Evolutionary conservation across 2,113 vertebrate genomes (phyloP).

Genomic region (Rattus rattus): DNA sequence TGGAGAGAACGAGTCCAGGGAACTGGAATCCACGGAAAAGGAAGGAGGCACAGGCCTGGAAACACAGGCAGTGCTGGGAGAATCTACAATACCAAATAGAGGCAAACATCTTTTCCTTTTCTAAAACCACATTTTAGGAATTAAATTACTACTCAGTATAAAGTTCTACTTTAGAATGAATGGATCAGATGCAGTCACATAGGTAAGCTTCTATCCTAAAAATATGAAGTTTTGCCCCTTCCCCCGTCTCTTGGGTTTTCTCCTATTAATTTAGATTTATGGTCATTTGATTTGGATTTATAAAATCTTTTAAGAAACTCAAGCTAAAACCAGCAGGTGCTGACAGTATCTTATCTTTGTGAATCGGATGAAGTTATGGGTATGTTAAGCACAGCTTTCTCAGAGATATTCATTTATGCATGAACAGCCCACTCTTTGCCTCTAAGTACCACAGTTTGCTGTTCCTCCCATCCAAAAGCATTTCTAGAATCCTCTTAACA

Average conservation of each 20-base stretch:
- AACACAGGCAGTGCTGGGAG: background rate
- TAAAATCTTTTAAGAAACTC: conserved; percentile 51
- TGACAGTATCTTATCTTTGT: conserved; percentile 59
- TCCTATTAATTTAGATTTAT: conserved; percentile 74
- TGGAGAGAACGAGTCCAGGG: background rate
- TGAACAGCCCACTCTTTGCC: conserved; percentile 40
- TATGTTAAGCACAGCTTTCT: conserved; percentile 68
- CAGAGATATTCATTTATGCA: conserved; percentile 80
- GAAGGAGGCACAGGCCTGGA: background rate
- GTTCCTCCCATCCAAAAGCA: conserved; percentile 62
- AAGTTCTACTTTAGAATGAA: conserved; percentile 43
- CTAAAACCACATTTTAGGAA: background rate
- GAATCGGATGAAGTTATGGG: conserved; percentile 69
- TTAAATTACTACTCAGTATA: conserved; percentile 44
- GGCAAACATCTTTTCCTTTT: conserved; percentile 3
- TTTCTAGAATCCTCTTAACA: conserved; percentile 76
- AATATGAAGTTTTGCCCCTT: conserved; percentile 3
- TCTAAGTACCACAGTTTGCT: conserved; percentile 48
- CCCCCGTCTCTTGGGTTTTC: conserved; percentile 45
- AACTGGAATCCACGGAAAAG: background rate
- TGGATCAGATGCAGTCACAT: conserved; percentile 12
- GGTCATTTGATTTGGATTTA: conserved; percentile 47
- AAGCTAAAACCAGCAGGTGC: conserved; percentile 45
- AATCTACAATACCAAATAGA: conserved; percentile 59
- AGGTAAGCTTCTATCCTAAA: background rate